phyloP scores from a whole-genome alignment of 2,888 invertebrate species.

The Elegia similella region DNA sequence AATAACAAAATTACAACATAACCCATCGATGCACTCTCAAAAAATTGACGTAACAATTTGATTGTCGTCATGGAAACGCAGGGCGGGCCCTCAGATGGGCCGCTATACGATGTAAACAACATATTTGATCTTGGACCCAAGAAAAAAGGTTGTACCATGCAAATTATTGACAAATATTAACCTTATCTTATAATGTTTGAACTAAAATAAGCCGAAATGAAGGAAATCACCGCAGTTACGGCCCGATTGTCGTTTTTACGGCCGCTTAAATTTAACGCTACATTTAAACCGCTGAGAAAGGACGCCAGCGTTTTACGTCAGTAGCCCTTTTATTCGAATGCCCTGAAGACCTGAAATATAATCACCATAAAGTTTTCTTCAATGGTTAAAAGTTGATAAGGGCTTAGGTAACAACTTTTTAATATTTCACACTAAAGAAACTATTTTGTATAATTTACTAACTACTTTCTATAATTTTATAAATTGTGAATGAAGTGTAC shows the following conservation, averaged over 20 bases:
- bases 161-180: background rate
- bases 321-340: background rate
- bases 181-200: background rate
- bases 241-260: background rate
- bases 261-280: slow-evolving; percentile 13
- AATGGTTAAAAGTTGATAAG: background rate
- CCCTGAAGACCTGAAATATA: background rate
- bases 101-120: background rate
- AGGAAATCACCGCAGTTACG: background rate
- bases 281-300: background rate
- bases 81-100: background rate
- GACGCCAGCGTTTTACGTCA: background rate
- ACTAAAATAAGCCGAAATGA: background rate
- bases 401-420: background rate
- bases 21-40: slow-evolving; percentile 19
- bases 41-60: slow-evolving; percentile 43
- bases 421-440: too few relatives aligned
- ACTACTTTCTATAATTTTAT: too few relatives aligned
- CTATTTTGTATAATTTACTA: too few relatives aligned
- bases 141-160: background rate
- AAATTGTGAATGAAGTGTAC: too few relatives aligned
- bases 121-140: background rate
- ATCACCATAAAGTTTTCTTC: background rate
- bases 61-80: slow-evolving; percentile 39
- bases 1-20: slow-evolving; percentile 27